These are phyloP conservation scores for Hetaerina americana DNA, from an alignment of 1,140 invertebrate species.

Conservation along the genomic window DNA sequence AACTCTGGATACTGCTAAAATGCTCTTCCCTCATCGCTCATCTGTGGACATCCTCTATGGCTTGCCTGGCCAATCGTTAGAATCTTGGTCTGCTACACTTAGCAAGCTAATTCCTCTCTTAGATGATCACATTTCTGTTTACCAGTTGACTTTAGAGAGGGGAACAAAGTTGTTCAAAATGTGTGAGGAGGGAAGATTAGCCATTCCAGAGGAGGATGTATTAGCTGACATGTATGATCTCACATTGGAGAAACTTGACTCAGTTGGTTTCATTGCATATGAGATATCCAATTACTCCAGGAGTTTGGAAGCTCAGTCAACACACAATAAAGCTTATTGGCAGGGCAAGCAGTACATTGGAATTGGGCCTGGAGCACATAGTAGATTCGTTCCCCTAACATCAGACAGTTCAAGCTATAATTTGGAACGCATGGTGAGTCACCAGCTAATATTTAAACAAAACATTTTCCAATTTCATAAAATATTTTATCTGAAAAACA, in stretches of 20 bases:
- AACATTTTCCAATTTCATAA: no score
- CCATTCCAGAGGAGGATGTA: background rate
- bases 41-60: conserved; percentile 29
- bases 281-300: conserved; percentile 1
- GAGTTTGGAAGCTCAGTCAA: conserved; percentile 17
- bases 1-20: conserved; percentile 10
- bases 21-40: conserved; percentile 18
- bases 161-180: conserved; percentile 23
- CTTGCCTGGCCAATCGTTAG: conserved; percentile 20
- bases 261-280: background rate
- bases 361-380: conserved; percentile 20
- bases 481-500: no score
- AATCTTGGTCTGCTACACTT: conserved; percentile 20
- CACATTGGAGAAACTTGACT: background rate
- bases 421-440: no score
- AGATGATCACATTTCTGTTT: conserved; percentile 26
- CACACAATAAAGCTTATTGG: conserved; percentile 26
- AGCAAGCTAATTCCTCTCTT: conserved; percentile 18
- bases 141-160: conserved; percentile 26
- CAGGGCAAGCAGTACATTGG: conserved; percentile 25
- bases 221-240: background rate
- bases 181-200: conserved; percentile 13
- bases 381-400: conserved; percentile 7
- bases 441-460: no score
- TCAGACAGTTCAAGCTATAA: no score